Evolutionary conservation across 2,888 invertebrate genomes (phyloP).

Genomic region (Drosophila gaucha): DNA sequence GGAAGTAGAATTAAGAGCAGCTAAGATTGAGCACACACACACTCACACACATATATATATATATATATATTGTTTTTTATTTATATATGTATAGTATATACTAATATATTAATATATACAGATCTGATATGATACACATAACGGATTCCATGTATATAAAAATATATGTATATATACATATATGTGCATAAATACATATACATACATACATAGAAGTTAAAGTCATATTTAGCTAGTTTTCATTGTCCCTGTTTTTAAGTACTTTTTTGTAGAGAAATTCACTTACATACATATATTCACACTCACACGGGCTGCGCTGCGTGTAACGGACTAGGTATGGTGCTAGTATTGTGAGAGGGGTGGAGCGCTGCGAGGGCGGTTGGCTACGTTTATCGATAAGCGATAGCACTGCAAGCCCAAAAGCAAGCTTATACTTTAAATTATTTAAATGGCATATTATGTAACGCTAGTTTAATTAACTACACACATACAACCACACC

Average conservation of each 20-base stretch:
- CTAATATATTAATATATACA: slow-evolving; percentile 43
- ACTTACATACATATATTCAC: slow-evolving; percentile 28
- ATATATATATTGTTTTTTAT: slow-evolving; percentile 47
- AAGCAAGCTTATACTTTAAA: slow-evolving; percentile 57
- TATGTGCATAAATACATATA: slow-evolving; percentile 25
- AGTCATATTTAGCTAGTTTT: slow-evolving; percentile 64
- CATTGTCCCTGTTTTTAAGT: slow-evolving; percentile 48
- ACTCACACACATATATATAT: slow-evolving; percentile 10
- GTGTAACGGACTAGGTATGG: slow-evolving; percentile 33
- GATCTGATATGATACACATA: slow-evolving; percentile 52
- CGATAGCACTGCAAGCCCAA: slow-evolving; percentile 24
- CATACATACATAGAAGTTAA: slow-evolving; percentile 43
- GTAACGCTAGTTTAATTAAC: slow-evolving; percentile 60
- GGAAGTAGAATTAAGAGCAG: slow-evolving; percentile 38
- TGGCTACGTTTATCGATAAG: slow-evolving; percentile 23
- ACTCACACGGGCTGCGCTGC: slow-evolving; percentile 38
- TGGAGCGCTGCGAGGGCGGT: slow-evolving; percentile 12
- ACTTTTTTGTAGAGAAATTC: slow-evolving; percentile 62
- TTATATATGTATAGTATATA: slow-evolving; percentile 20
- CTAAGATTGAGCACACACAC: slow-evolving; percentile 26
- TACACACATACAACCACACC: slow-evolving; percentile 23
- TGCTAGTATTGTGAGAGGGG: slow-evolving; percentile 4
- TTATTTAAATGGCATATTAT: slow-evolving; percentile 57
- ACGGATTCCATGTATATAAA: slow-evolving; percentile 36
- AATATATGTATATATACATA: slow-evolving; percentile 24